These are phyloP conservation scores for Hirtodrosophila cameraria DNA, from an alignment of 2,888 invertebrate species.

Conservation along the genomic window DNA sequence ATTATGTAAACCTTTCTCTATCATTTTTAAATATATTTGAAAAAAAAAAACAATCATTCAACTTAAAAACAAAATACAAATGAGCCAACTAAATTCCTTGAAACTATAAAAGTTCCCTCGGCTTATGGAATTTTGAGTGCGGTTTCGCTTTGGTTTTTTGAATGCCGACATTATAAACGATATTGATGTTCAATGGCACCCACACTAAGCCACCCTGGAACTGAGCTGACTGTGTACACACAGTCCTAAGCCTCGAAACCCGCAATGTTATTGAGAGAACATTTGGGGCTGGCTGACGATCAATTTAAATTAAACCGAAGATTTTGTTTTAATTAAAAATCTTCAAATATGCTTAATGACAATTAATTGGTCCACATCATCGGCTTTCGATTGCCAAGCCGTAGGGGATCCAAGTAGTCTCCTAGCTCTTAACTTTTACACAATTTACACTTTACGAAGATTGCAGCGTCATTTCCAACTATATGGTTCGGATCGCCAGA, in stretches of 20 bases:
- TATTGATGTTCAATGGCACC: conserved; percentile 36
- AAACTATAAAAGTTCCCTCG: conserved; percentile 13
- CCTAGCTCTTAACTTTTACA: conserved; percentile 30
- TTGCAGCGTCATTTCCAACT: conserved; percentile 47
- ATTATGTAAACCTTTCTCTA: too few relatives aligned
- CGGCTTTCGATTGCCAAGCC: conserved; percentile 45
- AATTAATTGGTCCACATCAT: conserved; percentile 76
- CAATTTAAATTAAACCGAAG: conserved; percentile 79
- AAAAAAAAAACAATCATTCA: too few relatives aligned
- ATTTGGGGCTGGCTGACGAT: conserved; percentile 57
- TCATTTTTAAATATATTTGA: too few relatives aligned
- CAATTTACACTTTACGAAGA: conserved; percentile 46
- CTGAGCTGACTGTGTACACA: not conserved
- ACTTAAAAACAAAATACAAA: too few relatives aligned
- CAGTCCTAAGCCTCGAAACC: conserved; percentile 10
- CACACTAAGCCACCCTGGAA: conserved; percentile 11
- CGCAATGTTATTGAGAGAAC: conserved; percentile 56
- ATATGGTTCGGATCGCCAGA: conserved; percentile 59
- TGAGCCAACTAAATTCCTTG: not conserved
- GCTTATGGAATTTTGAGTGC: conserved; percentile 15
- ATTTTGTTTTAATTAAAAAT: conserved; percentile 80
- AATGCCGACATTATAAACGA: conserved; percentile 43
- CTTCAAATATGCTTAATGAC: conserved; percentile 80
- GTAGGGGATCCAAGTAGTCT: conserved; percentile 21
- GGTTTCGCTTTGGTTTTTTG: conserved; percentile 51